Percentiles rank a stretch among this genome's conserved stretches.
phyloP scores from a whole-genome alignment of 2,888 invertebrate genomes.

The Stenurella melanura region DNA sequence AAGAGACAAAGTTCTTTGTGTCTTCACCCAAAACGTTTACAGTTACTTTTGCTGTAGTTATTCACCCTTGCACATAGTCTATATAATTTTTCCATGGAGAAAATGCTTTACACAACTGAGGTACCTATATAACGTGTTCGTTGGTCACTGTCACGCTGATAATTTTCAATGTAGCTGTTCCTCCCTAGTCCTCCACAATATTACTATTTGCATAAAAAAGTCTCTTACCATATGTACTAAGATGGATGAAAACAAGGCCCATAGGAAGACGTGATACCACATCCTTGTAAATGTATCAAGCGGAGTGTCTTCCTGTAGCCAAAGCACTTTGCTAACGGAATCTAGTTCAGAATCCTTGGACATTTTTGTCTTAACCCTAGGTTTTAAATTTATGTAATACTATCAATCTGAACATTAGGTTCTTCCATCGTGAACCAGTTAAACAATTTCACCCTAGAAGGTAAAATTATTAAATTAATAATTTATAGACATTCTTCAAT shows the following conservation, averaged over 20 bases:
- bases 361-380: constrained; percentile 53
- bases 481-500: neutral
- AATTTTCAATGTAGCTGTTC: too few relatives aligned
- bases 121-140: too few relatives aligned
- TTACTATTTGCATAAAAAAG: neutral
- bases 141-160: too few relatives aligned
- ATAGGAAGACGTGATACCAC: constrained; percentile 98
- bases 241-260: constrained; percentile 95
- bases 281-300: constrained; percentile 89
- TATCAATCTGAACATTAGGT: constrained; percentile 56
- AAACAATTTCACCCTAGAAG: constrained; percentile 13
- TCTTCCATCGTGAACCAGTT: constrained; percentile 55
- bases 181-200: too few relatives aligned
- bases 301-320: constrained; percentile 71
- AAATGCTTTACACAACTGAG: too few relatives aligned
- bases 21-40: too few relatives aligned
- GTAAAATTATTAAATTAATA: neutral
- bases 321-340: constrained; percentile 68
- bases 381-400: constrained; percentile 57
- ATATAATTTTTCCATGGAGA: too few relatives aligned
- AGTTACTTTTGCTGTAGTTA: too few relatives aligned
- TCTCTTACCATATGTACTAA: constrained; percentile 85
- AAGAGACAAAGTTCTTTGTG: too few relatives aligned
- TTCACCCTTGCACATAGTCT: too few relatives aligned
- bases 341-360: constrained; percentile 66